Conservation (phyloP, 2,888 invertebrate species). For the Aromia moschata region DNA sequence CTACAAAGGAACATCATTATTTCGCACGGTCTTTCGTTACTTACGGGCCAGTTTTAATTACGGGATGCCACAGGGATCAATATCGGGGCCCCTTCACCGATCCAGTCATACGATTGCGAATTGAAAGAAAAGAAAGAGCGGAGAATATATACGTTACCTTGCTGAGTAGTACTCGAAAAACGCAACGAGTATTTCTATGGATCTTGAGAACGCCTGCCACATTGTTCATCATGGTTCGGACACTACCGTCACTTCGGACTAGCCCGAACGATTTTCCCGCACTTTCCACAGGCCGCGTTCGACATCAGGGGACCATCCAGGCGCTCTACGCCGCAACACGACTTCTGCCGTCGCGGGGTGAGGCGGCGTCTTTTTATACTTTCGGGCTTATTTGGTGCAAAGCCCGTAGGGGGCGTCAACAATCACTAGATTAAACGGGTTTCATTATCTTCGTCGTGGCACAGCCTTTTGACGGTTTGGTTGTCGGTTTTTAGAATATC, state of each 20-base stretch:
- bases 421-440: background rate
- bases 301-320: background rate
- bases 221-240: conserved; percentile 61
- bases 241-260: conserved; percentile 1
- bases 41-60: background rate
- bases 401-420: conserved; percentile 7
- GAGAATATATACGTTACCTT: conserved; percentile 65
- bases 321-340: too few relatives aligned
- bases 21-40: too few relatives aligned
- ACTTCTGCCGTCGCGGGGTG: too few relatives aligned
- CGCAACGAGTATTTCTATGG: conserved; percentile 82
- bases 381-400: background rate
- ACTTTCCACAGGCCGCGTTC: background rate
- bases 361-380: too few relatives aligned
- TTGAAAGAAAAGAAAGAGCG: background rate
- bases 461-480: conserved; percentile 17
- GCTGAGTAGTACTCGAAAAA: conserved; percentile 85
- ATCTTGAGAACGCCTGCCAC: conserved; percentile 85
- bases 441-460: conserved; percentile 14
- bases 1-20: too few relatives aligned
- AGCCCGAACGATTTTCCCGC: background rate
- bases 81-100: background rate
- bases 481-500: conserved; percentile 18
- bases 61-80: background rate
- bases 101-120: background rate